These are phyloP conservation scores for Arnoldichthys spilopterus DNA, from an alignment of 2,797 vertebrate species.

Conservation along the genomic window DNA sequence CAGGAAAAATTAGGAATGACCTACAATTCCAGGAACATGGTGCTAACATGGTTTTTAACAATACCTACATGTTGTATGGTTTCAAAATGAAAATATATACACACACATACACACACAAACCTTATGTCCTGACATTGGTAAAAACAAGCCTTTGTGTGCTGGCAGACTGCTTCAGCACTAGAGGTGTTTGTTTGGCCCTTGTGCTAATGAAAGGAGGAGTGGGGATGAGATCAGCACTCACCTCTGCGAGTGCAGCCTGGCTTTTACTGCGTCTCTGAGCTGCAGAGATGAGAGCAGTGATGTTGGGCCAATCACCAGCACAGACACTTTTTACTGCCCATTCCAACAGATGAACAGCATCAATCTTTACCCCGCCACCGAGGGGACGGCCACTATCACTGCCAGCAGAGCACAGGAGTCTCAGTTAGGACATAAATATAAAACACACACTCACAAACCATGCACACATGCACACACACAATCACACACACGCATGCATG, in stretches of 20 bases:
- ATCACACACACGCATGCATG: constrained; percentile 39
- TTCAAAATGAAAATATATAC: no score
- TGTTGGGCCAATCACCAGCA: constrained; percentile 50
- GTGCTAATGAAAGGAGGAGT: constrained; percentile 61
- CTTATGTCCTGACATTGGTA: neutral
- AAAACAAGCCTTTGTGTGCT: constrained; percentile 2
- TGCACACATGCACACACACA: constrained; percentile 33
- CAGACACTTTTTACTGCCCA: constrained; percentile 70
- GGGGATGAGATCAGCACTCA: constrained; percentile 66
- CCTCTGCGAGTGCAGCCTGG: constrained; percentile 58
- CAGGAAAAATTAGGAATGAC: no score
- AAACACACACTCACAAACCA: constrained; percentile 47
- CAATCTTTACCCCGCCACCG: constrained; percentile 71
- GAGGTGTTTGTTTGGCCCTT: constrained; percentile 54
- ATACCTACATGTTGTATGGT: no score
- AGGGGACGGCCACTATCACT: constrained; percentile 60
- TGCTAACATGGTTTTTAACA: no score
- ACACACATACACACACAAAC: no score
- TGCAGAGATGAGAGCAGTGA: constrained; percentile 51
- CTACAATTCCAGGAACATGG: no score
- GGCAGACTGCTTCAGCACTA: constrained; percentile 59
- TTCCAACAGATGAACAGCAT: constrained; percentile 77
- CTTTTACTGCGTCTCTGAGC: constrained; percentile 42
- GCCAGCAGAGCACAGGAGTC: constrained; percentile 38
- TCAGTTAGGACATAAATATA: constrained; percentile 46